Evolutionary conservation across 2,113 vertebrate species (phyloP), one percentile per base, ranked within the genome.

Genomic region (Platysternon megacephalum): DNA sequence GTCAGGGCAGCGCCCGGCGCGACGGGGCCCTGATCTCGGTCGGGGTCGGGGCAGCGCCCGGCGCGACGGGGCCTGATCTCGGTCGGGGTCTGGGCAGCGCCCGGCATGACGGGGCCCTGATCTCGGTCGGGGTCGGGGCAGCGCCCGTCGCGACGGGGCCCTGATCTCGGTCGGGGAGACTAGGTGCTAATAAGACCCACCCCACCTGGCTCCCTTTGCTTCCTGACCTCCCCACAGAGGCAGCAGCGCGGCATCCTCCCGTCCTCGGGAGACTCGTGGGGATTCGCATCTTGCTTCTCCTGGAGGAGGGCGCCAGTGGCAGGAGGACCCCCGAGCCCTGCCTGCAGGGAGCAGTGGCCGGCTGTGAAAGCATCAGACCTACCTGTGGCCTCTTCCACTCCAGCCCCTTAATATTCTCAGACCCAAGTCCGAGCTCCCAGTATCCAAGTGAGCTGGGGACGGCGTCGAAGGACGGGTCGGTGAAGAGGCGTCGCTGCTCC

Each of bases 321-420:
- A n/a, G 84, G 24, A 13, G 16, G 39, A 22, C 5, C 65, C 49
- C 26, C 3, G 10, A 42, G 10, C 48, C 16, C 49, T 46, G 13
- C 11, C 28, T 16, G 22, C 72, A 16, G 12, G n/a, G 46, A 10
- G 24, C 44, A 11, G 5, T 19, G 39, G 5, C 53, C 21, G 49
- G 51, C 22, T 4, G 6, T 4, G 61, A 58, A 46, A 42, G 11
- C 4, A 29, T n/a, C 46, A 17, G 22, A 79, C 94, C 86, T 97
- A 98, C 98, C 84, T 97, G 93, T 9, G 98, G 98, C 48, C 98
- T 93, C 96, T 90, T 96, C 98, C 98, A 98, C 35, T 95, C 51
- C 95, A 98, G 96, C 19, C 91, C 95, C 82, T 91, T 95, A 65
- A 95, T 96, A 42, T 94, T 92, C 87, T 91, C 82, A 0, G 97